A percentile compares a stretch with the other conserved stretches of the same genome.
phyloP scores from a whole-genome alignment of 2,888 invertebrate species.

The Agelastica alni region DNA sequence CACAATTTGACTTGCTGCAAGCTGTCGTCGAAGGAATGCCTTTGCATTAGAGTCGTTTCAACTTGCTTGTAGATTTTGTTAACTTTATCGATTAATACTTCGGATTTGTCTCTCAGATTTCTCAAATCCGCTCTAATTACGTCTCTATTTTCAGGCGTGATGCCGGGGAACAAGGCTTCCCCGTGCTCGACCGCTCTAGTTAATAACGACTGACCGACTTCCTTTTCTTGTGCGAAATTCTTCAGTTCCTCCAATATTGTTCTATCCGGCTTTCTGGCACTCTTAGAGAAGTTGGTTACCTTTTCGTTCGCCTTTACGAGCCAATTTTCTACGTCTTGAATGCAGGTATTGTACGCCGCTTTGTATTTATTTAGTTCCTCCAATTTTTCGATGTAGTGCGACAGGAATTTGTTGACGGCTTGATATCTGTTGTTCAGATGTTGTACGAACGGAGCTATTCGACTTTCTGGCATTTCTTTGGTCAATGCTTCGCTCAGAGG shows the following conservation, averaged over 20 bases:
- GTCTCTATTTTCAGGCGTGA: constrained; percentile 87
- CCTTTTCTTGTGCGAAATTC: constrained; percentile 72
- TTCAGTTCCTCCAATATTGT: constrained; percentile 78
- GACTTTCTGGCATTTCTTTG: constrained; percentile 79
- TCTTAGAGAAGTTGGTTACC: constrained; percentile 72
- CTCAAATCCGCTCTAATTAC: constrained; percentile 80
- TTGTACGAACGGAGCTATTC: constrained; percentile 78
- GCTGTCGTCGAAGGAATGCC: constrained; percentile 92
- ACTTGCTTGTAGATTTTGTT: constrained; percentile 84
- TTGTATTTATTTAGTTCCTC: constrained; percentile 73
- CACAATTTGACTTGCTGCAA: constrained; percentile 86
- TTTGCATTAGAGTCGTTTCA: constrained; percentile 85
- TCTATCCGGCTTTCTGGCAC: constrained; percentile 78
- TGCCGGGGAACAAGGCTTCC: constrained; percentile 79
- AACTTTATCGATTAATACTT: constrained; percentile 81
- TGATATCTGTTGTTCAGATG: constrained; percentile 79
- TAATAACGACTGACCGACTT: constrained; percentile 76
- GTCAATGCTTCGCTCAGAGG: constrained; percentile 73
- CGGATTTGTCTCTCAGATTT: constrained; percentile 79
- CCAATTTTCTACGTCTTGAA: constrained; percentile 77
- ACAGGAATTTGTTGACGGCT: constrained; percentile 71
- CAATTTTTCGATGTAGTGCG: constrained; percentile 72
- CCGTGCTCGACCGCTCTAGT: constrained; percentile 84
- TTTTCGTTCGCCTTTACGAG: constrained; percentile 74
- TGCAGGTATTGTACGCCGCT: constrained; percentile 68